Evolutionary conservation across 2,113 vertebrate genomes (phyloP), one percentile per base, ranked within the genome.

Genomic region (Triplophysa tibetana): DNA sequence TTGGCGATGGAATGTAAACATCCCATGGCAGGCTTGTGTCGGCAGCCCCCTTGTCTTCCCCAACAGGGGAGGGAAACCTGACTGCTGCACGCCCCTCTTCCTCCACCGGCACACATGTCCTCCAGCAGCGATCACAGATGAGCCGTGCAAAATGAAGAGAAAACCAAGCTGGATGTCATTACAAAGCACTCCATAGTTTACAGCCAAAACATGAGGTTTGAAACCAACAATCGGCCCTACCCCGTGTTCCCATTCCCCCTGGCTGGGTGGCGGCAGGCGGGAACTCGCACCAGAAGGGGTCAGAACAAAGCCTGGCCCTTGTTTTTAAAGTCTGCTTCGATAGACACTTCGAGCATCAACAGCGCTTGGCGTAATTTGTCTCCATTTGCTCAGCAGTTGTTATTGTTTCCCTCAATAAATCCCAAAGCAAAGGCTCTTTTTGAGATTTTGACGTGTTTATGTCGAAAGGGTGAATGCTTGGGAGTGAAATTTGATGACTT

Each of bases 151-250:
- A 90, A 91, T 88, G 88, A 90, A 90, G 87, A 88, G 84, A 88
- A 92, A 91, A 91, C 89, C 90, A 89, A 88, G 88, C 89, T 91
- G 91, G 86, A 88, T 89, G 75, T 90, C 89, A 88, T 91, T 91
- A 92, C 78, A 63, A 23, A 80, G 79, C 83, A 79, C 85, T 83
- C 84, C 78, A 82, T 23, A 67, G 85, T 84, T 85, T 85, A 82
- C 62, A 80, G 84, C 58, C 61, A 75, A 66, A 26, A 78, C 75
- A 77, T 26, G 67, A 79, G 67, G 79, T 69, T 78, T 77, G 72
- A 82, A 82, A 82, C 48, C 68, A 78, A 64, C 81, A 77, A 63
- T 54, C 41, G 29, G 61, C 58, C 60, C 33, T 43, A 54, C 23
- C 41, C 45, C 54, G 16, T 17, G 41, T 65, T 66, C 45, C 62